Percentiles rank a stretch among this genome's conserved stretches.
Conservation (phyloP, 2,797 vertebrate species). For the Notoglanidium macrostoma region DNA sequence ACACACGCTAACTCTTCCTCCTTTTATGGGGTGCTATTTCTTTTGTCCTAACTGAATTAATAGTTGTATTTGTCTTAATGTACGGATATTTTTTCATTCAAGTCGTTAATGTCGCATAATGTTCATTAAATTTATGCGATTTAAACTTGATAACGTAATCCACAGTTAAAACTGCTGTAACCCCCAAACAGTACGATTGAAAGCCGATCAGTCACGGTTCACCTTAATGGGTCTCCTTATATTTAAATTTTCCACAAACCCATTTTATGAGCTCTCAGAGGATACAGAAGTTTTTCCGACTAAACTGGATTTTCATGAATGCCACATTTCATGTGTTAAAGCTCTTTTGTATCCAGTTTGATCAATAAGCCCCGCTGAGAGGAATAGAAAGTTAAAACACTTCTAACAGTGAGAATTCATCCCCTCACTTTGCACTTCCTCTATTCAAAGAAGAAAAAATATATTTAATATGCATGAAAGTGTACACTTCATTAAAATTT, state of each 20-base stretch:
- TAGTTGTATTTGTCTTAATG: not conserved
- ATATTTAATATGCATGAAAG: not conserved
- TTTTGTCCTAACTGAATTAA: not conserved
- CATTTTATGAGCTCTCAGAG: not conserved
- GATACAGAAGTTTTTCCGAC: not conserved
- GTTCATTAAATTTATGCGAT: not conserved
- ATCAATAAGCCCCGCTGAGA: not conserved
- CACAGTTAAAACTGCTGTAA: not conserved
- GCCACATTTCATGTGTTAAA: not conserved
- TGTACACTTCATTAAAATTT: slow-evolving; percentile 23
- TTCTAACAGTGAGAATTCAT: slow-evolving; percentile 39
- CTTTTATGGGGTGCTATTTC: not conserved
- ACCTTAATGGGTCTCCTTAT: not conserved
- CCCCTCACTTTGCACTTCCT: slow-evolving; percentile 14
- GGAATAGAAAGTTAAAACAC: not conserved
- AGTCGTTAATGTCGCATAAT: not conserved
- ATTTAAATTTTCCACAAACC: not conserved
- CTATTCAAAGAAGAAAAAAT: not conserved
- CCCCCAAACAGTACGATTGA: not conserved
- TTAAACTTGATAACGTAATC: not conserved
- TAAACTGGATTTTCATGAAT: not conserved
- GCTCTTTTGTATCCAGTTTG: not conserved
- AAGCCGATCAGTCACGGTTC: not conserved
- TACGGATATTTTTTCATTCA: not conserved
- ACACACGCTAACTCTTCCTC: not conserved